Conservation (phyloP, 2,888 invertebrate species). For the Chirona hameri region DNA sequence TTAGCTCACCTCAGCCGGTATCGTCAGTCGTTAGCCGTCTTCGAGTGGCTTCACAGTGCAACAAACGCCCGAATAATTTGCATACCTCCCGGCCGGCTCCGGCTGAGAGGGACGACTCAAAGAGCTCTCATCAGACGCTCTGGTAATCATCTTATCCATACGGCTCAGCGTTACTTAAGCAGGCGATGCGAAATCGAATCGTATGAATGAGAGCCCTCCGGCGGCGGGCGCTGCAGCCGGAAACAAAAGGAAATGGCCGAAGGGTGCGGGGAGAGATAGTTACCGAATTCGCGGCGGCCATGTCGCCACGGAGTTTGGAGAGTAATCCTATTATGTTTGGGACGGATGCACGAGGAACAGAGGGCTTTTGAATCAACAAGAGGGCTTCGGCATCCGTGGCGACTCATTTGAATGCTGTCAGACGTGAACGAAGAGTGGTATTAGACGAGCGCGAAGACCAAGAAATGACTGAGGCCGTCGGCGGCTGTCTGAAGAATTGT, state of each 20-base stretch:
- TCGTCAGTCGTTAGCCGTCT: background rate
- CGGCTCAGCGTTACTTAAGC: slow-evolving; percentile 7
- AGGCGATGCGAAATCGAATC: slow-evolving; percentile 4
- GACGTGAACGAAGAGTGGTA: background rate
- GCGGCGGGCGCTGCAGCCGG: background rate
- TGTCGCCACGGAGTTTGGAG: background rate
- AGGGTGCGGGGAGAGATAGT: background rate
- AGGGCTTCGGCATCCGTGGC: background rate
- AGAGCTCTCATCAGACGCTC: slow-evolving; percentile 9
- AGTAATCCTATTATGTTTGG: slow-evolving; percentile 7
- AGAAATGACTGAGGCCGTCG: too few species aligned
- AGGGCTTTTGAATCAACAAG: background rate
- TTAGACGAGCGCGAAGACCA: too few species aligned
- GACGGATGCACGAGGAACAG: too few species aligned
- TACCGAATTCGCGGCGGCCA: background rate
- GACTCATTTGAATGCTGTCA: background rate
- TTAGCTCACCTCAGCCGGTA: slow-evolving; percentile 22
- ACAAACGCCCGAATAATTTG: slow-evolving; percentile 23
- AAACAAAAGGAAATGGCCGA: slow-evolving; percentile 28
- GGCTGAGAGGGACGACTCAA: background rate
- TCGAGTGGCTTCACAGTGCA: slow-evolving; percentile 13
- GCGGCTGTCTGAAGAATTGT: too few species aligned
- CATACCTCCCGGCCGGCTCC: background rate
- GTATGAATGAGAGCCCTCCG: background rate
- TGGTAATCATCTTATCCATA: slow-evolving; percentile 23